phyloP scores from a whole-genome alignment of 2,113 vertebrate species.

The Seriola dumerili region DNA sequence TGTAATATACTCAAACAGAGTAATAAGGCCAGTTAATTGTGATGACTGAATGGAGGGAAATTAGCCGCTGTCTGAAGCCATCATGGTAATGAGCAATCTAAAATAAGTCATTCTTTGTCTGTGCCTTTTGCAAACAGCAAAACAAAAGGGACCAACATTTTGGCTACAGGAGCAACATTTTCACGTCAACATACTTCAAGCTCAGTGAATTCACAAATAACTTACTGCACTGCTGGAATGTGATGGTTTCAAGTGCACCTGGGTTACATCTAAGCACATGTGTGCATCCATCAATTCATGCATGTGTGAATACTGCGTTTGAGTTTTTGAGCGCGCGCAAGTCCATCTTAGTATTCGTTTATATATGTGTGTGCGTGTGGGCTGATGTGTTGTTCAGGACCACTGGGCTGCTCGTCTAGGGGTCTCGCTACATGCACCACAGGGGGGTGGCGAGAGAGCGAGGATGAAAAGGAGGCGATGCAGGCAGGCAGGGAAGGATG shows the following conservation, averaged over 20 bases:
- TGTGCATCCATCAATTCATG: slow-evolving; percentile 5
- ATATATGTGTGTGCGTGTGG: neutral
- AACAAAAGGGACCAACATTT: slow-evolving; percentile 51
- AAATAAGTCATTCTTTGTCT: slow-evolving; percentile 72
- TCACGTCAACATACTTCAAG: slow-evolving; percentile 45
- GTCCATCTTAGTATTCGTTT: neutral
- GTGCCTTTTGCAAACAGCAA: slow-evolving; percentile 49
- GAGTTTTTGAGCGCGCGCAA: neutral
- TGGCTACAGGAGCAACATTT: slow-evolving; percentile 45
- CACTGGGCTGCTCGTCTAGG: slow-evolving; percentile 39
- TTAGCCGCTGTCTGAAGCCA: slow-evolving; percentile 65
- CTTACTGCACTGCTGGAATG: neutral
- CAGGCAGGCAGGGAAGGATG: slow-evolving; percentile 18
- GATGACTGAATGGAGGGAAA: slow-evolving; percentile 72
- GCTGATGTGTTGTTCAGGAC: slow-evolving; percentile 33
- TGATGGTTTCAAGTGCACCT: slow-evolving; percentile 26
- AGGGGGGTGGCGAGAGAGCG: slow-evolving; percentile 24
- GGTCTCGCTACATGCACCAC: slow-evolving; percentile 37
- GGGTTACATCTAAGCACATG: slow-evolving; percentile 13
- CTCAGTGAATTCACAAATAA: slow-evolving; percentile 42
- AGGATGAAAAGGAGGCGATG: slow-evolving; percentile 48
- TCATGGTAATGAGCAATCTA: slow-evolving; percentile 67
- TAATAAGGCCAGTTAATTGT: slow-evolving; percentile 74
- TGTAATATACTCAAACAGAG: slow-evolving; percentile 68
- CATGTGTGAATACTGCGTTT: slow-evolving; percentile 9